phyloP scores from a whole-genome alignment of 2,113 vertebrate genomes.

The Fregetta grallaria region DNA sequence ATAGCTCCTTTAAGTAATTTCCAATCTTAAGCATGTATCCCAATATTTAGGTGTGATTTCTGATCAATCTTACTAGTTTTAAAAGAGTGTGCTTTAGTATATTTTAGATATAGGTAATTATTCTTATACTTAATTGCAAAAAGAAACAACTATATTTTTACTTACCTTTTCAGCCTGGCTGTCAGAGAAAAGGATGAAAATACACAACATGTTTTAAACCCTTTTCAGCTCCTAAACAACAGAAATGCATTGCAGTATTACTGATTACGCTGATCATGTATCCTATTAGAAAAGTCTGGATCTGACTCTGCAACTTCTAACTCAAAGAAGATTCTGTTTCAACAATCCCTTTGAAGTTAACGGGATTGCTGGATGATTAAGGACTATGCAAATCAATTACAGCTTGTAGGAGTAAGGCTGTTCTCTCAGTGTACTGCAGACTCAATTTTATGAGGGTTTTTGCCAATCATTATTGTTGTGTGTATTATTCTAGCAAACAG shows the following conservation, averaged over 20 bases:
- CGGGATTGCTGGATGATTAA: neutral
- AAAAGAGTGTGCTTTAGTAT: neutral
- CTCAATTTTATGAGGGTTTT: neutral
- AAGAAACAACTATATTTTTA: neutral
- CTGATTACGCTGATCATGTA: neutral
- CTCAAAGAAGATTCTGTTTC: neutral
- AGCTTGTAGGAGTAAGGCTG: neutral
- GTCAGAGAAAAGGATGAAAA: slow-evolving; percentile 46
- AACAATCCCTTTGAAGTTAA: neutral
- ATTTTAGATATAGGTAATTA: neutral
- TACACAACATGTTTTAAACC: slow-evolving; percentile 19
- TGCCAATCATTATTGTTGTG: neutral
- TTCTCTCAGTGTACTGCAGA: neutral
- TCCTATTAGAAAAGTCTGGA: neutral
- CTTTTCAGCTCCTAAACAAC: slow-evolving; percentile 28
- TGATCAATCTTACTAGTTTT: neutral
- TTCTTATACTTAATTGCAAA: neutral
- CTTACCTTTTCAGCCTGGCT: slow-evolving; percentile 7
- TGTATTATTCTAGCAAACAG: neutral
- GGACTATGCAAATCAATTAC: neutral
- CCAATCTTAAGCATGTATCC: neutral
- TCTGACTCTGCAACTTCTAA: slow-evolving; percentile 16
- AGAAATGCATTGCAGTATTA: slow-evolving; percentile 2
- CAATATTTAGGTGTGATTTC: neutral
- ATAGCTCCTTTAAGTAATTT: neutral